These are phyloP conservation scores for Drosophila sproati DNA, from an alignment of 1,140 invertebrate genomes.

Conservation along the genomic window DNA sequence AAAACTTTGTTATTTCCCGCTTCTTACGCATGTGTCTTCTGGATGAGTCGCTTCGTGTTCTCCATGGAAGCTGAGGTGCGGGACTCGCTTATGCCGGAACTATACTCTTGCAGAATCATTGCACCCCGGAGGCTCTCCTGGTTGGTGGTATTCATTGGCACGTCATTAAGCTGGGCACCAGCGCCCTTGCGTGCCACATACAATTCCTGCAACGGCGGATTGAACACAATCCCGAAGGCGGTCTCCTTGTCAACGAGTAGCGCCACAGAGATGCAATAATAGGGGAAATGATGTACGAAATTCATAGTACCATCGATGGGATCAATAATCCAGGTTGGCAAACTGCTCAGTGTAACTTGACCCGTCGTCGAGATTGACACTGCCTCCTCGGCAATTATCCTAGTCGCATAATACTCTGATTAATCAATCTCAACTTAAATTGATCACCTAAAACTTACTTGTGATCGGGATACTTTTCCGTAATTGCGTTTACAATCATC, in stretches of 20 bases:
- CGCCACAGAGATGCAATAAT: constrained; percentile 92
- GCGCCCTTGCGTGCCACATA: constrained; percentile 46
- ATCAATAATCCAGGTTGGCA: constrained; percentile 98
- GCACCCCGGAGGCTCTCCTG: constrained; percentile 31
- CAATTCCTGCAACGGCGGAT: constrained; percentile 91
- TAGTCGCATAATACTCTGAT: constrained; percentile 71
- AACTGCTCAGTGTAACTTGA: constrained; percentile 91
- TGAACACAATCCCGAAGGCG: constrained; percentile 94
- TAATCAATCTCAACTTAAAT: not conserved
- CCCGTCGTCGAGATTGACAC: constrained; percentile 85
- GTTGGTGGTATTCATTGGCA: constrained; percentile 27
- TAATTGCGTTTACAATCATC: constrained; percentile 44
- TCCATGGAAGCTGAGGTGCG: constrained; percentile 89
- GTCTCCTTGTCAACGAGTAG: constrained; percentile 88
- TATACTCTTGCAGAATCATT: constrained; percentile 58
- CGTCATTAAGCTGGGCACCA: constrained; percentile 51
- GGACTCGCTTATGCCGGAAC: constrained; percentile 87
- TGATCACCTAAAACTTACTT: constrained; percentile 36
- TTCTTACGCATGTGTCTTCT: constrained; percentile 92
- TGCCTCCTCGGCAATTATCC: constrained; percentile 98
- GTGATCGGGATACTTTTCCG: constrained; percentile 46
- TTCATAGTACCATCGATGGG: constrained; percentile 96
- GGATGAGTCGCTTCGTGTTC: constrained; percentile 90
- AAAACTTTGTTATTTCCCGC: not conserved
- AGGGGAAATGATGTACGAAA: constrained; percentile 93